Evolutionary conservation across 1,140 invertebrate genomes (phyloP), one percentile per base, ranked within the genome.

Genomic region (Dolichoris vasculosae): DNA sequence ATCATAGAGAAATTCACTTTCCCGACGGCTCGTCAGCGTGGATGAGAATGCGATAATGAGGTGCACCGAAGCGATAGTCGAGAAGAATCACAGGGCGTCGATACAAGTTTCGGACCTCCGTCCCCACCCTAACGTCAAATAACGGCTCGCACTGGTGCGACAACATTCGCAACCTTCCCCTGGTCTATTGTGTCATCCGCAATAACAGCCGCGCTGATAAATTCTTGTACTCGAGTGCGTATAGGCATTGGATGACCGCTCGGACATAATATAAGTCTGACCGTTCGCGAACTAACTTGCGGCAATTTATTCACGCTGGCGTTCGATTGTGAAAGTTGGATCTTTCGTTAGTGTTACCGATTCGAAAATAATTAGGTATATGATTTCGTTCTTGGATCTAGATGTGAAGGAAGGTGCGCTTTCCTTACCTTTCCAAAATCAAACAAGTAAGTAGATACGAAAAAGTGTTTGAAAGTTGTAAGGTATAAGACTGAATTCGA

Each of bases 191-290:
- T 82, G 35, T 82, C 46, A 73, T 26, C 48, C 46, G 69, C 81
- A 73, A 48, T 6, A n/a, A n/a, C n/a, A n/a, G n/a, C n/a, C n/a
- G n/a, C 48, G 32, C 81, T 73, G 35, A 59, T 82, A 82, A 59
- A 82, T 78, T 63, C 46, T 55, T 17, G 48, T 40, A 15, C 30
- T 38, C 17, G 71, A 75, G 30, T 9, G 26, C 26, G 63, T 38
- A 20, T 40, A n/a, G 77, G 4, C 30, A 40, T 59, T 26, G 2
- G 23, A 9, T 4, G 23, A n/a, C 2, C 23, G 23, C 55, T 4
- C 20, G 23, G 4, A 26, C 23, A 26, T 26, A 59, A 3, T 59
- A 20, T 17, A 55, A 2, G 23, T 59, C 26, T 32, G 30, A 35
- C 30, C 48, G 48, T 51, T 17, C 48, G 17, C 17, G 8, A 9